A percentile compares a stretch with the other conserved stretches of the same genome.
phyloP scores from a whole-genome alignment of 1,140 invertebrate genomes.

The Ganaspis sp. region DNA sequence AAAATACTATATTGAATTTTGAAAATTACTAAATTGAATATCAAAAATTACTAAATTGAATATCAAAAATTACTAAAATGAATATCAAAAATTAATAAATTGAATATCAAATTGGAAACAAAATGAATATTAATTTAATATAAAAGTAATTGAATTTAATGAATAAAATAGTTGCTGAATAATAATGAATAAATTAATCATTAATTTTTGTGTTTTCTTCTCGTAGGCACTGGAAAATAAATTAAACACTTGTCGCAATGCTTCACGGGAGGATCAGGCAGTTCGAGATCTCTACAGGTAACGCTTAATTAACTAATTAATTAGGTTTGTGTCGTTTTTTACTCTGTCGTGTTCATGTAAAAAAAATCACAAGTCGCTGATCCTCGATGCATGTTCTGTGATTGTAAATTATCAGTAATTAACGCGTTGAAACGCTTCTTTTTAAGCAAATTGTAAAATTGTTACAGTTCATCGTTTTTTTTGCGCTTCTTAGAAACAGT shows the following conservation, averaged over 20 bases:
- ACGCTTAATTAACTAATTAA: conserved; percentile 62
- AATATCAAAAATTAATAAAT: too few species aligned
- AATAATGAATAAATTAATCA: conserved; percentile 29
- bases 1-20: too few species aligned
- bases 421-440: conserved; percentile 12
- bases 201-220: conserved; percentile 48
- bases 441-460: conserved; percentile 10
- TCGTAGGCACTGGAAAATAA: conserved; percentile 74
- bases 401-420: conserved; percentile 16
- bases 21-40: too few species aligned
- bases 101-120: too few species aligned
- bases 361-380: not conserved
- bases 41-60: too few species aligned
- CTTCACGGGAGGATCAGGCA: conserved; percentile 73
- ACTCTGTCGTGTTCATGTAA: conserved; percentile 37
- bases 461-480: not conserved
- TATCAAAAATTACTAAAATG: too few species aligned
- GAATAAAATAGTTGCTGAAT: conserved; percentile 22
- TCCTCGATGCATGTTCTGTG: conserved; percentile 21
- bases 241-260: conserved; percentile 72
- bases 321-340: conserved; percentile 50
- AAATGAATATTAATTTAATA: too few species aligned
- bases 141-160: too few species aligned
- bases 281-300: conserved; percentile 76
- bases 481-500: conserved; percentile 2